Percentiles rank a stretch among this genome's conserved stretches.
Conservation (phyloP, 1,140 invertebrate genomes). For the Diabrotica undecimpunctata region DNA sequence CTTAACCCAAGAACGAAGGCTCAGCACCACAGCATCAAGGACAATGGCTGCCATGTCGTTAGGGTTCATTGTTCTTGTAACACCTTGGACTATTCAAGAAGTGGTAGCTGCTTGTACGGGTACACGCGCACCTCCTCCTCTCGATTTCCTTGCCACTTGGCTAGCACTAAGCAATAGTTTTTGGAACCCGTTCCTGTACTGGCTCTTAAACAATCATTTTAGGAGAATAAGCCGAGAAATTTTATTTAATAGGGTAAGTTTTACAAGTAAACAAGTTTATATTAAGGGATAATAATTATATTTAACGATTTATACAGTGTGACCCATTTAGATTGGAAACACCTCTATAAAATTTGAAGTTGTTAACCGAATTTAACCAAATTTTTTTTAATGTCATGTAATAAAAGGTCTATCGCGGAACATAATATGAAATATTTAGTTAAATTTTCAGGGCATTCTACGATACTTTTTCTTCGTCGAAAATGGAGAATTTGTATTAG, state of each 20-base stretch:
- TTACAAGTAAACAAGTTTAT: not conserved
- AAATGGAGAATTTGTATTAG: no score
- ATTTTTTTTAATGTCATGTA: no score
- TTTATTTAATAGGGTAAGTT: slow-evolving; percentile 66
- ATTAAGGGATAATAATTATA: not conserved
- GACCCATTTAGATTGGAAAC: no score
- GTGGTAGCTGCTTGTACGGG: slow-evolving; percentile 82
- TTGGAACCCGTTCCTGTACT: slow-evolving; percentile 85
- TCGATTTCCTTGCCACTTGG: slow-evolving; percentile 82
- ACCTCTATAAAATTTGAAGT: no score
- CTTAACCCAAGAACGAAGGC: slow-evolving; percentile 65
- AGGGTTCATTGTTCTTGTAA: slow-evolving; percentile 84
- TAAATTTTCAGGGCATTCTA: no score
- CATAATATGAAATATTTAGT: no score
- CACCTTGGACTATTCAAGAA: slow-evolving; percentile 84
- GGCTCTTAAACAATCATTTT: slow-evolving; percentile 81
- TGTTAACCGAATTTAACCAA: no score
- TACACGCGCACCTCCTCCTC: slow-evolving; percentile 69
- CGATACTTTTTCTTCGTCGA: no score
- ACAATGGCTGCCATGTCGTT: slow-evolving; percentile 86
- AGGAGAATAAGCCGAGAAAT: slow-evolving; percentile 72
- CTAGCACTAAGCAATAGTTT: slow-evolving; percentile 80
- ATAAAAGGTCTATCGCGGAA: no score
- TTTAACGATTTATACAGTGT: no score
- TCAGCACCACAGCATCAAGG: slow-evolving; percentile 73